Conservation (phyloP, 2,797 vertebrate species). For the Leptatherina wallacei region DNA sequence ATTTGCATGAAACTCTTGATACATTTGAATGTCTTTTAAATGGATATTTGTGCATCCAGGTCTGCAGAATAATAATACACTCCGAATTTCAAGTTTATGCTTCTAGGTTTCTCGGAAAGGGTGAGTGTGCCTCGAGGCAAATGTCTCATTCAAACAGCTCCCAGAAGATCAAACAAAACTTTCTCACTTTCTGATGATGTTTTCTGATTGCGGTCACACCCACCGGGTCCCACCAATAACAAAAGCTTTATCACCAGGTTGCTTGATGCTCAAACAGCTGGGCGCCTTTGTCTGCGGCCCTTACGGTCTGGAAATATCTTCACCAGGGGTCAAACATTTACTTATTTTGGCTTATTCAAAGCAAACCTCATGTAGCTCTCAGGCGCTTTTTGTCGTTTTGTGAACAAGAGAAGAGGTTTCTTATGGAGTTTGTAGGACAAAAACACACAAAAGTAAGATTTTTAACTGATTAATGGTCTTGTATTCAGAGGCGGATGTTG, state of each 20-base stretch:
- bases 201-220: constrained; percentile 41
- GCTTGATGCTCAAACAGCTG: constrained; percentile 48
- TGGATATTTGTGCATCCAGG: not conserved
- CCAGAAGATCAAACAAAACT: constrained; percentile 71
- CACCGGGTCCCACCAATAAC: constrained; percentile 26
- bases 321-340: not conserved
- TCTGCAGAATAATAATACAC: not conserved
- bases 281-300: constrained; percentile 21
- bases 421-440: too few relatives aligned
- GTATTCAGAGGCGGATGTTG: constrained; percentile 31
- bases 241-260: constrained; percentile 36
- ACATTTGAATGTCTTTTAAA: not conserved
- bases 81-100: too few relatives aligned
- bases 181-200: constrained; percentile 69
- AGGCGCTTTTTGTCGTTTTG: not conserved
- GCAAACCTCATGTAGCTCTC: not conserved
- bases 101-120: too few relatives aligned
- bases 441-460: not conserved
- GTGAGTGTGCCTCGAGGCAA: constrained; percentile 21
- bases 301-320: constrained; percentile 5
- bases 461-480: not conserved
- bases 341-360: not conserved
- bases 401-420: not conserved
- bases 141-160: constrained; percentile 55
- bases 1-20: not conserved